Evolutionary conservation across 2,113 vertebrate genomes (phyloP).

Genomic region (Pterocles gutturalis): DNA sequence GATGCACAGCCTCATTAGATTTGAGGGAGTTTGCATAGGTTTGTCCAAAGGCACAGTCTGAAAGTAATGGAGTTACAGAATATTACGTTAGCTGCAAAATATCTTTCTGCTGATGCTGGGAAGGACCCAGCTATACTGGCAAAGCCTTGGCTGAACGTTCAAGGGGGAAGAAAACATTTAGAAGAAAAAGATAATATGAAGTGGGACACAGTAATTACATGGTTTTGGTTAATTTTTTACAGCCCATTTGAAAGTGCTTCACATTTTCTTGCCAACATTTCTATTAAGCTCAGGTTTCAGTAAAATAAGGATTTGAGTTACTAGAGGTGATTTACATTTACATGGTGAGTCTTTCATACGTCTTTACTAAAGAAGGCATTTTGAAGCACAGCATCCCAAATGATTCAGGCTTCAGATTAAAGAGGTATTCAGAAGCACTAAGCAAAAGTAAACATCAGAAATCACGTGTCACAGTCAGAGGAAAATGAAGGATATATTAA

Average conservation of each 20-base stretch:
- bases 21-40: not conserved
- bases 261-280: not conserved
- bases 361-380: slow-evolving; percentile 4
- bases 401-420: slow-evolving; percentile 51
- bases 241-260: not conserved
- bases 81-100: not conserved
- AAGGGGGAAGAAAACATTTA: not conserved
- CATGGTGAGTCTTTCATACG: not conserved
- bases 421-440: slow-evolving; percentile 37
- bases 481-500: slow-evolving; percentile 56
- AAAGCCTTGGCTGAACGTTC: not conserved
- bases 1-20: not conserved
- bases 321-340: slow-evolving; percentile 16
- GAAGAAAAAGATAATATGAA: not conserved
- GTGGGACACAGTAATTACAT: not conserved
- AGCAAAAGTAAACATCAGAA: slow-evolving; percentile 72
- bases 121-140: not conserved
- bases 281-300: not conserved
- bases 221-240: not conserved
- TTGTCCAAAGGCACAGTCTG: not conserved
- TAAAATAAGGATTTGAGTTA: not conserved
- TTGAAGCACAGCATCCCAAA: not conserved
- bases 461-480: slow-evolving; percentile 37
- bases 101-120: not conserved
- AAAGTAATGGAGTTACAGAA: not conserved